Conservation (phyloP, 2,113 vertebrate species). For the Zapus hudsonius region DNA sequence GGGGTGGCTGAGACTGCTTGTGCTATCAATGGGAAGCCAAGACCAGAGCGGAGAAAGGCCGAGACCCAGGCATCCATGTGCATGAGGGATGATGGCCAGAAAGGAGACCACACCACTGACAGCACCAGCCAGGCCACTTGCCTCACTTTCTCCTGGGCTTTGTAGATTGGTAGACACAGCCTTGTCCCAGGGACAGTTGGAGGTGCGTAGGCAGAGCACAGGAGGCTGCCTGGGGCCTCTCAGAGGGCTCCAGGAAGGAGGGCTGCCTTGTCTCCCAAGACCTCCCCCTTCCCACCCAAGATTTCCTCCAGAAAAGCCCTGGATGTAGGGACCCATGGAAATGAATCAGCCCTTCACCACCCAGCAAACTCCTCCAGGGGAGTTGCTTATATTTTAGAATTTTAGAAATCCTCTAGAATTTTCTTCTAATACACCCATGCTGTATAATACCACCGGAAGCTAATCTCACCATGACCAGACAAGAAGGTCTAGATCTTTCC, state of each 20-base stretch:
- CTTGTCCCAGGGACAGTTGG: neutral
- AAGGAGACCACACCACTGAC: neutral
- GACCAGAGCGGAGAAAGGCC: neutral
- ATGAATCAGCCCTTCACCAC: neutral
- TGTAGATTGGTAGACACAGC: neutral
- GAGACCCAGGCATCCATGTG: rapidly evolving
- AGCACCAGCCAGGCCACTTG: neutral
- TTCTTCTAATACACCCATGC: neutral
- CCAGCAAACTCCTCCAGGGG: neutral
- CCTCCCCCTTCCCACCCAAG: no score
- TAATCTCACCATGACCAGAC: rapidly evolving
- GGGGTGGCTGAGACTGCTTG: neutral
- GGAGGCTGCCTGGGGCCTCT: neutral
- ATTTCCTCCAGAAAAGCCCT: neutral
- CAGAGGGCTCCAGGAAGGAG: neutral
- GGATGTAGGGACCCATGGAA: neutral
- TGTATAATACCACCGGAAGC: neutral
- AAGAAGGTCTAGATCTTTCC: neutral
- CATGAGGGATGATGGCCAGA: rapidly evolving
- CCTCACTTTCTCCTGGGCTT: neutral
- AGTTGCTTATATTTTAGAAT: neutral
- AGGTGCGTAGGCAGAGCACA: neutral
- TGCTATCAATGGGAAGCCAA: neutral
- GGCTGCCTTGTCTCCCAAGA: neutral
- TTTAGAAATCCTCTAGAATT: neutral